Evolutionary conservation across 2,797 vertebrate species (phyloP).

Genomic region (Pachyuromys duprasi): DNA sequence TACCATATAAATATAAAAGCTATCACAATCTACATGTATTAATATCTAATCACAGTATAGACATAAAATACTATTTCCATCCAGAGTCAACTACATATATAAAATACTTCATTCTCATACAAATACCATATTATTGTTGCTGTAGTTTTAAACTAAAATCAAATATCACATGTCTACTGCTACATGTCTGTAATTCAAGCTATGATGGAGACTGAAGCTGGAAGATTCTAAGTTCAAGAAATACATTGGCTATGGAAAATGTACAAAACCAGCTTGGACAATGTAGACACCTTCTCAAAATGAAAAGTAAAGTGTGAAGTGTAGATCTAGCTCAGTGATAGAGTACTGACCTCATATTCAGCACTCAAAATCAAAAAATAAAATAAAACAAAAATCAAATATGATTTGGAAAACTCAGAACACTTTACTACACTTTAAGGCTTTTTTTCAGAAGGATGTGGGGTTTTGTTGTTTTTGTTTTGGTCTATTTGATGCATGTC

Average conservation of each 20-base stretch:
- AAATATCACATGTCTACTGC: not conserved
- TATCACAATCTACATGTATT: not conserved
- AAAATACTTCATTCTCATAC: not conserved
- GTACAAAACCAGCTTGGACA: not conserved
- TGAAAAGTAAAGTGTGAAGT: not conserved
- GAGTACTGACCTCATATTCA: not conserved
- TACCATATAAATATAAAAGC: not conserved
- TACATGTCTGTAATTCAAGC: not conserved
- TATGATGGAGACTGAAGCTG: not conserved
- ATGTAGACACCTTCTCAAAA: too few species aligned
- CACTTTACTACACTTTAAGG: not conserved
- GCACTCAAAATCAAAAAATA: not conserved
- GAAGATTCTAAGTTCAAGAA: not conserved
- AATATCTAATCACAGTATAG: not conserved
- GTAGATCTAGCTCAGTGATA: not conserved
- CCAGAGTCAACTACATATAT: not conserved
- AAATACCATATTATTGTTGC: not conserved
- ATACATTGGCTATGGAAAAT: not conserved
- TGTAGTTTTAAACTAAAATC: not conserved
- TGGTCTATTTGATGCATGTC: not conserved
- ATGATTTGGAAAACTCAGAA: too few species aligned
- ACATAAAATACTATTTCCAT: not conserved
- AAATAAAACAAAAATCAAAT: not conserved
- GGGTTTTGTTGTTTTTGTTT: not conserved
- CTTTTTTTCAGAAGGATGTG: not conserved